Base-by-base conservation (phyloP, 1,140 invertebrate genomes). In the Theocolax elegans region DNA sequence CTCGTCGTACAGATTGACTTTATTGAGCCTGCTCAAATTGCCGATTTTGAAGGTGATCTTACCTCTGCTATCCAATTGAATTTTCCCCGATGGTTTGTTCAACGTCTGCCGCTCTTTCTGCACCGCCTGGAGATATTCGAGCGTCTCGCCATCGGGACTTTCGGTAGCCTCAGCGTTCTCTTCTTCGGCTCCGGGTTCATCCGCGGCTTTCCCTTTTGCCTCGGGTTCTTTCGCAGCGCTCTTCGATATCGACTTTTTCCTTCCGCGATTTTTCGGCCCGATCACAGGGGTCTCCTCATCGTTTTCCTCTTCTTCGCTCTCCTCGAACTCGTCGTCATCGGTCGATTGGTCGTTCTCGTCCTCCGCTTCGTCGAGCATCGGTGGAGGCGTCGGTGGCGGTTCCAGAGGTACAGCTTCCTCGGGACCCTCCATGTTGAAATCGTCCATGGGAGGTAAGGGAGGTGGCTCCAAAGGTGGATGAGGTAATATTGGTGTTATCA, bases 41-140 rank as follows among this genome's bases (percentile, higher is more conserved):
- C 83, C 82, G 19, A 86, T 81, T 21, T 86, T 86, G 29, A 86
- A 86, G 0, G 81, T 85, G 4, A 86, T 86, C 31, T 86, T 86
- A 0, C 84, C 84, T 15, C 85, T 72, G 0, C 79, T 67, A 27
- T 86, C 85, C 1, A 83, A 76, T 0, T 81, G 78, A 15, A 86
- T 83, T 63, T 85, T 85, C 19, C 83, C 84, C 0, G 83, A 75
- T 1, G 83, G 77, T 63, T 85, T 84, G 25, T 79, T 85, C 1
- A 86, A 49, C 0, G 76, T 75, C 58, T 84, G 81, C 17, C 85
- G 72, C 35, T 86, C 84, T 56, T 85, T 85, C 31, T 80, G 77
- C 1, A 86, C 31, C 0, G 85, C 79, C 54, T 85, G 80, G 0
- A 85, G 76, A 23, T 86, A 86, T 79, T 4, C 80, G 79, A 23